Percentiles rank a stretch among this genome's conserved stretches.
Evolutionary conservation across 23 tunicate genomes (phyloP).

Genomic region (Halocynthia aurantium): DNA sequence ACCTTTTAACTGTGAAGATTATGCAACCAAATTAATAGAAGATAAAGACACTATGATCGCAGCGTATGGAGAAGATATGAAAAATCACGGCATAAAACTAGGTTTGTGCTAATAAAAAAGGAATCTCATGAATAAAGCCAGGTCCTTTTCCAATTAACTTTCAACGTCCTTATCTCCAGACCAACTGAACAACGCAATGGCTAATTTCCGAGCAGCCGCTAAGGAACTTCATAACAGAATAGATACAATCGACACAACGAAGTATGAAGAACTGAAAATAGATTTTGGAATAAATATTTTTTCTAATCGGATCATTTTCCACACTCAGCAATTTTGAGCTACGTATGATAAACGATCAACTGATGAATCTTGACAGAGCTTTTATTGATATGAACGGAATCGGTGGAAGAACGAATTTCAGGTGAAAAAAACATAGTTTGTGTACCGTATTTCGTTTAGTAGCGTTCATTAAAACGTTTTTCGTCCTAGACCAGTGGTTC

Average conservation of each 20-base stretch:
- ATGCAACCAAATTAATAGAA: constrained; percentile 13
- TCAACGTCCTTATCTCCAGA: not conserved
- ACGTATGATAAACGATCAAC: constrained; percentile 57
- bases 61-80: constrained; percentile 31
- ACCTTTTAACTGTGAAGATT: constrained; percentile 23
- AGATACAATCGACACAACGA: constrained; percentile 9
- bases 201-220: constrained; percentile 7
- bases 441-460: not conserved
- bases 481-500: too few species aligned
- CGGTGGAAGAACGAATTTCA: constrained; percentile 40
- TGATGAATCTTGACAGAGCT: constrained; percentile 75
- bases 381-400: constrained; percentile 64
- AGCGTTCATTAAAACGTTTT: too few species aligned
- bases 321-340: constrained; percentile 15
- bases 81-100: constrained; percentile 32
- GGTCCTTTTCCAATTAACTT: too few species aligned
- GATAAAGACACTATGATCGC: constrained; percentile 14
- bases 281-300: not conserved
- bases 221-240: constrained; percentile 18
- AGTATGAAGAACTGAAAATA: not conserved
- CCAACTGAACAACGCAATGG: constrained; percentile 10
- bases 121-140: not conserved
- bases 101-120: constrained; percentile 3
- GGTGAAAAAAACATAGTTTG: constrained; percentile 15
- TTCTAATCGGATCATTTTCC: too few species aligned